A percentile compares a stretch with the other conserved stretches of the same genome.
Evolutionary conservation across 1,140 invertebrate species (phyloP).

Genomic region (Brachionus asplanchnoidis): DNA sequence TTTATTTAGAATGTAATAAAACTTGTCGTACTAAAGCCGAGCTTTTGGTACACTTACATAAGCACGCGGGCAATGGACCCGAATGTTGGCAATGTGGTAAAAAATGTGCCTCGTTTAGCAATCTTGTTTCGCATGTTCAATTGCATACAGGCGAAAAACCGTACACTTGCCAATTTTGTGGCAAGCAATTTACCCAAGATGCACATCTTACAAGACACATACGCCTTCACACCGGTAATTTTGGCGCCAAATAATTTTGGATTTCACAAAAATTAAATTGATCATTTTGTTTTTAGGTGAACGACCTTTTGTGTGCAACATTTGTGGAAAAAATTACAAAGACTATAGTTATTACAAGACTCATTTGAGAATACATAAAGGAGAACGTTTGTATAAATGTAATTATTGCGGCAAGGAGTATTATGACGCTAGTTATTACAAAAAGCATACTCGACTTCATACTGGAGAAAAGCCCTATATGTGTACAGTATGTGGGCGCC

Average conservation of each 20-base stretch:
- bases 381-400: slow-evolving; percentile 56
- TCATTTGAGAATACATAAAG: slow-evolving; percentile 48
- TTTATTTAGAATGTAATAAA: slow-evolving; percentile 28
- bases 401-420: slow-evolving; percentile 76
- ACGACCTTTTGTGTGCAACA: slow-evolving; percentile 53
- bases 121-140: slow-evolving; percentile 36
- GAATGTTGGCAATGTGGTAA: slow-evolving; percentile 39
- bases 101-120: slow-evolving; percentile 38
- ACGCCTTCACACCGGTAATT: slow-evolving; percentile 80
- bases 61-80: slow-evolving; percentile 14
- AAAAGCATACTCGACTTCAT: slow-evolving; percentile 25
- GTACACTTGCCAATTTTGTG: slow-evolving; percentile 62
- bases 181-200: slow-evolving; percentile 92
- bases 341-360: slow-evolving; percentile 50
- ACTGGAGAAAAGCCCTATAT: slow-evolving; percentile 79
- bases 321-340: slow-evolving; percentile 54
- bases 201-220: slow-evolving; percentile 92
- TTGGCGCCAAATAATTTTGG: background rate
- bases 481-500: slow-evolving; percentile 94
- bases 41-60: slow-evolving; percentile 25
- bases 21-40: slow-evolving; percentile 37
- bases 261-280: background rate
- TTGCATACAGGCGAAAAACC: slow-evolving; percentile 40
- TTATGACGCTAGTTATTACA: slow-evolving; percentile 41
- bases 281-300: slow-evolving; percentile 46